Base-by-base conservation (phyloP, 2,888 invertebrate species). In the Buathra laborator region DNA sequence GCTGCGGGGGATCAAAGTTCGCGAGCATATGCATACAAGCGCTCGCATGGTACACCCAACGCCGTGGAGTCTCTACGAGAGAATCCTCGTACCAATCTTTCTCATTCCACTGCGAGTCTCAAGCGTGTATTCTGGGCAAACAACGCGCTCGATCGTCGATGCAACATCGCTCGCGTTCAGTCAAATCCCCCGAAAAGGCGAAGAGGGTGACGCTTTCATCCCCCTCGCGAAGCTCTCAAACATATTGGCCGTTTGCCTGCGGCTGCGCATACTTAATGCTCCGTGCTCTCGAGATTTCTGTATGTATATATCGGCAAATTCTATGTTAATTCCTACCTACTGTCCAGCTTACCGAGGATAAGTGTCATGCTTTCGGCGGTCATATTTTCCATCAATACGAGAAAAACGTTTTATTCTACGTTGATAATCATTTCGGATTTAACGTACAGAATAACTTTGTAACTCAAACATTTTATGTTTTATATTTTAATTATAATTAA, bases 161-260 rank as follows among this genome's bases (percentile, higher is more conserved):
- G 89, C 89, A 91, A 90, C 91, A 92, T 92, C 93, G 89, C 88
- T 89, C 85, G 83, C 77, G 87, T 89, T 93, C 91, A 93, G 92
- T 89, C 89, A 92, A 93, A 93, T 66, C 93, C 93, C 91, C 83
- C 89, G 91, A 92, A 93, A 92, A 92, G 91, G 87, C 89, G 90
- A 92, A 90, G 89, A 93, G 93, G 93, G 92, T 92, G 92, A 91
- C 91, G 90, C 89, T 89, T 88, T 86, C 89, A 88, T 88, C 89
- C 86, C 88, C 86, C 85, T 87, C 80, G 84, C 56, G 81, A 67
- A 76, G 62, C 84, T 78, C 82, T 84, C 75, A 79, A 84, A 85
- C 66, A 88, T 88, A 87, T 89, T 82, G 88, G 87, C 87, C 86
- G 67, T 62, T 74, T 67, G 78, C 59, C 70, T 80, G 68, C 68